Conservation (phyloP, 2,113 vertebrate species). For the Ctenodactylus gundi region DNA sequence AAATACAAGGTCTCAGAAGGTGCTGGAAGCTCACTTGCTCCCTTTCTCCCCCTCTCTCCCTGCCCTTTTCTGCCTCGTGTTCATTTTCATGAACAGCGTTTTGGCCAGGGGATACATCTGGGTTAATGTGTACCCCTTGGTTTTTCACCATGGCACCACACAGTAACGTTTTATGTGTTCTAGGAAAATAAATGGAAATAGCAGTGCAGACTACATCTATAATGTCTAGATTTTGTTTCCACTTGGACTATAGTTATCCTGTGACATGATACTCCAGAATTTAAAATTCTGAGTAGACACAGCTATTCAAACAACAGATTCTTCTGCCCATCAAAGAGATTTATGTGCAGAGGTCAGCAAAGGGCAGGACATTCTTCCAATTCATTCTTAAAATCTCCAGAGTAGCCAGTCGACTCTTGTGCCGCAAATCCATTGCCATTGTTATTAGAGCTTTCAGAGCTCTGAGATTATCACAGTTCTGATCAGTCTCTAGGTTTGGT, state of each 20-base stretch:
- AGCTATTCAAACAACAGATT: not conserved
- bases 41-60: not conserved
- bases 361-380: not conserved
- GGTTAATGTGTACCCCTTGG: slow-evolving; percentile 33
- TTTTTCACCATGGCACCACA: not conserved
- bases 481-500: not conserved
- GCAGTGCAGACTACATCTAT: slow-evolving; percentile 37
- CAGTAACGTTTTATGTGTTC: slow-evolving; percentile 43
- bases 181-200: slow-evolving; percentile 67
- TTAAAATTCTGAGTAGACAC: slow-evolving; percentile 40
- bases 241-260: not conserved
- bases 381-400: not conserved
- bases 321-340: not conserved
- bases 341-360: not conserved
- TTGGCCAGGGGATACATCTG: not conserved
- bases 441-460: not conserved
- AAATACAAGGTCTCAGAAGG: too few species aligned
- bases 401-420: not conserved
- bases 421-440: not conserved
- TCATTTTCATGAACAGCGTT: not conserved
- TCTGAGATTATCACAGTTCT: not conserved
- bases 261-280: slow-evolving; percentile 12
- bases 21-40: not conserved
- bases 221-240: slow-evolving; percentile 34
- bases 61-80: not conserved